These are phyloP conservation scores for Ptychoptera albimana DNA, from an alignment of 2,888 invertebrate species.

Conservation along the genomic window DNA sequence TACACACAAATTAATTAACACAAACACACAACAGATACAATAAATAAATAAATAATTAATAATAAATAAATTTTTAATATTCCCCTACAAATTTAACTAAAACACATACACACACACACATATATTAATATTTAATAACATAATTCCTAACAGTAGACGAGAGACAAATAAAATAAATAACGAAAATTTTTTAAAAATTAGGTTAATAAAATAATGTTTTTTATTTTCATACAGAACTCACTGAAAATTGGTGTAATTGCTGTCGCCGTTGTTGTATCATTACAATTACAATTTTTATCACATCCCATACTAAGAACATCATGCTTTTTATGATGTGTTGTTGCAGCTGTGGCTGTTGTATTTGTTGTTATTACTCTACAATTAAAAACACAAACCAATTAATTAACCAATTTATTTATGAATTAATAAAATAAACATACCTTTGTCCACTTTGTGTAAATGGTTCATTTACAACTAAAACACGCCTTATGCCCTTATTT, in stretches of 20 bases:
- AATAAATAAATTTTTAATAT: too few species aligned
- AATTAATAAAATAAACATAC: constrained; percentile 14
- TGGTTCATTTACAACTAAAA: constrained; percentile 31
- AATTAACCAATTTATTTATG: neutral
- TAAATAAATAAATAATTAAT: too few species aligned
- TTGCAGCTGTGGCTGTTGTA: constrained; percentile 19
- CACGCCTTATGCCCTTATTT: constrained; percentile 29
- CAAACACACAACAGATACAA: too few species aligned
- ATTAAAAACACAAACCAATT: constrained; percentile 5
- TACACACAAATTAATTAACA: too few species aligned
- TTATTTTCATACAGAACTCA: constrained; percentile 4
- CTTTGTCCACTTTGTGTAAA: constrained; percentile 29
- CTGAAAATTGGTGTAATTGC: constrained; percentile 5
- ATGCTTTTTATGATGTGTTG: constrained; percentile 27
- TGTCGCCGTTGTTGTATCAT: constrained; percentile 3
- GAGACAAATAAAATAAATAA: too few species aligned
- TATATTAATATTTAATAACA: too few species aligned
- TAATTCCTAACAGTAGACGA: too few species aligned
- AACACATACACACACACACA: too few species aligned
- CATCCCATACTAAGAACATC: constrained; percentile 31
- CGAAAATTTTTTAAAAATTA: too few species aligned
- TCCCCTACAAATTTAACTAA: too few species aligned
- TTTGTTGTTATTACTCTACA: constrained; percentile 29
- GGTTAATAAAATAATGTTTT: too few species aligned
- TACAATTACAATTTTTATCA: constrained; percentile 31